Percentiles rank a stretch among this genome's conserved stretches.
These are phyloP conservation scores for Drosophila sproati DNA, from an alignment of 1,140 invertebrate species.

Conservation along the genomic window DNA sequence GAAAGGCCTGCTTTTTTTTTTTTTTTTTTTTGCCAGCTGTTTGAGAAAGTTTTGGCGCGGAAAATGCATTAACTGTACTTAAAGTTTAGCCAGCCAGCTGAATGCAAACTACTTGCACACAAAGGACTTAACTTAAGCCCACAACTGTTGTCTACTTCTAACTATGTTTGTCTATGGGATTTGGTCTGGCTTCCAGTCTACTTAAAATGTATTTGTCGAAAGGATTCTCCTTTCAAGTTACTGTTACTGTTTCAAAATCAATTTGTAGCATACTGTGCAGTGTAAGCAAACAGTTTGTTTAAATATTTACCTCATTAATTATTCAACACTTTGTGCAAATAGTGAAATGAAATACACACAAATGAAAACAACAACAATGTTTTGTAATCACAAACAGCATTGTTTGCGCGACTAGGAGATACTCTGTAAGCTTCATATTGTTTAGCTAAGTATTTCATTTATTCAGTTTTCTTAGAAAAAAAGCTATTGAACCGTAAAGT, in stretches of 20 bases:
- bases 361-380: no score
- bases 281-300: constrained; percentile 8
- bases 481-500: no score
- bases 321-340: neutral
- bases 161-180: neutral
- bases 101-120: constrained; percentile 4
- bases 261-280: neutral
- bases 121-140: constrained; percentile 7
- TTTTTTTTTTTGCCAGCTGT: neutral
- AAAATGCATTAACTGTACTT: constrained; percentile 50
- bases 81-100: constrained; percentile 33
- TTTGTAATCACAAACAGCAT: neutral
- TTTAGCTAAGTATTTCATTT: no score
- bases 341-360: neutral
- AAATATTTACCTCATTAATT: constrained; percentile 1
- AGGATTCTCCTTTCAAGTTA: constrained; percentile 4
- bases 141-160: neutral
- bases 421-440: neutral
- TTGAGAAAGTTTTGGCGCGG: constrained; percentile 4
- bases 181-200: neutral
- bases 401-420: neutral
- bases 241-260: constrained; percentile 7
- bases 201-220: neutral
- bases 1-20: neutral
- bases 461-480: no score